phyloP scores from a whole-genome alignment of 2,113 vertebrate species.

The Epinephelus cyanopodus region DNA sequence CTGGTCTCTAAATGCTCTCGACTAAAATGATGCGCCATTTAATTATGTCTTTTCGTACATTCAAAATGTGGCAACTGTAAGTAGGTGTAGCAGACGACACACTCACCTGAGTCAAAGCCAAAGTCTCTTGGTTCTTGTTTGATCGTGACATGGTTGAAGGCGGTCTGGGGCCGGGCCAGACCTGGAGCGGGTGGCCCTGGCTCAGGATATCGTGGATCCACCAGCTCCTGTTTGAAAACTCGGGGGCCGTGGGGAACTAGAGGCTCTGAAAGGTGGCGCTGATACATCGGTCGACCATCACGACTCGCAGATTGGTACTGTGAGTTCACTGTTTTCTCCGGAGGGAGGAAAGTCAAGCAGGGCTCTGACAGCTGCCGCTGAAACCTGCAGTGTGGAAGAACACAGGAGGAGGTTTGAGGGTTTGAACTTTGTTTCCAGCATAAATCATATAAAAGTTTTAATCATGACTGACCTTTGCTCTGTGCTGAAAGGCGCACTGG shows the following conservation, averaged over 20 bases:
- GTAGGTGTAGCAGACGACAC: neutral
- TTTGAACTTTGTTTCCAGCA: rapidly evolving
- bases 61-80: neutral
- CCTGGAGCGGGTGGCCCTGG: slow-evolving; percentile 77
- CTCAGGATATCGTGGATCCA: slow-evolving; percentile 89
- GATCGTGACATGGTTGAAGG: slow-evolving; percentile 89
- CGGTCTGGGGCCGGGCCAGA: slow-evolving; percentile 61
- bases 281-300: slow-evolving; percentile 88
- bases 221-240: slow-evolving; percentile 93
- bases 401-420: neutral
- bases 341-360: slow-evolving; percentile 76
- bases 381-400: slow-evolving; percentile 82
- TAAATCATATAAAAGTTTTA: neutral
- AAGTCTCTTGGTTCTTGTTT: slow-evolving; percentile 96
- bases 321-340: slow-evolving; percentile 68
- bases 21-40: too few species aligned
- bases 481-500: slow-evolving; percentile 85
- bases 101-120: slow-evolving; percentile 91
- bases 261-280: slow-evolving; percentile 93
- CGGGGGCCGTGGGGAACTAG: slow-evolving; percentile 84
- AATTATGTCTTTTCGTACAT: too few species aligned
- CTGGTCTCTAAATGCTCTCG: neutral
- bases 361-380: slow-evolving; percentile 94
- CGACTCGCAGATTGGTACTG: slow-evolving; percentile 82
- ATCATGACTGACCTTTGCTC: slow-evolving; percentile 88